phyloP scores from a whole-genome alignment of 2,113 vertebrate genomes.

The Polyodon spathula region DNA sequence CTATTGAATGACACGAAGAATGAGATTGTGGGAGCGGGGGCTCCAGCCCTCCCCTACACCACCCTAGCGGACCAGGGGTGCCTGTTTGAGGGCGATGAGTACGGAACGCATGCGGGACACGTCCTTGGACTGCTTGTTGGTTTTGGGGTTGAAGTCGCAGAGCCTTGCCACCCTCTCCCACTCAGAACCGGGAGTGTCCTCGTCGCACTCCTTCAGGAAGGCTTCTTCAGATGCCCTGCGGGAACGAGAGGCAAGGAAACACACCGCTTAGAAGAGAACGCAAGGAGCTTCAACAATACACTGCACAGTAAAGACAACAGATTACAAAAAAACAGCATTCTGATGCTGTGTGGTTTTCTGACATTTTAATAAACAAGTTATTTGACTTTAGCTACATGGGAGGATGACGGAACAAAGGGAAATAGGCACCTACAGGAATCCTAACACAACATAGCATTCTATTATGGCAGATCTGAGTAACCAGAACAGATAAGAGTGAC shows the following conservation, averaged over 20 bases:
- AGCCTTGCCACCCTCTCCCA: slow-evolving; percentile 95
- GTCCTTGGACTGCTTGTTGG: slow-evolving; percentile 97
- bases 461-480: too few species aligned
- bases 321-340: too few species aligned
- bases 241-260: slow-evolving; percentile 1
- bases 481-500: too few species aligned
- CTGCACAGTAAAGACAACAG: too few species aligned
- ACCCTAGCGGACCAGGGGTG: slow-evolving; percentile 76
- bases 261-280: too few species aligned
- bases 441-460: too few species aligned
- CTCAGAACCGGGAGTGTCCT: slow-evolving; percentile 76
- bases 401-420: too few species aligned
- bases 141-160: slow-evolving; percentile 98
- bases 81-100: slow-evolving; percentile 96
- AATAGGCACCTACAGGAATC: too few species aligned
- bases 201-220: slow-evolving; percentile 79
- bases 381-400: too few species aligned
- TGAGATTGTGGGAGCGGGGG: slow-evolving; percentile 17
- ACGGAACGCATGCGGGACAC: slow-evolving; percentile 95
- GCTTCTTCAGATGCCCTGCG: slow-evolving; percentile 86
- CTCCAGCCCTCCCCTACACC: slow-evolving; percentile 12
- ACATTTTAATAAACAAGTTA: too few species aligned
- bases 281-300: too few species aligned
- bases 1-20: slow-evolving; percentile 17
- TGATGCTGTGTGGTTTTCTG: too few species aligned